Percentiles rank a stretch among this genome's conserved stretches.
These are phyloP conservation scores for Eupithecia abbreviata DNA, from an alignment of 2,888 invertebrate species.

Conservation along the genomic window DNA sequence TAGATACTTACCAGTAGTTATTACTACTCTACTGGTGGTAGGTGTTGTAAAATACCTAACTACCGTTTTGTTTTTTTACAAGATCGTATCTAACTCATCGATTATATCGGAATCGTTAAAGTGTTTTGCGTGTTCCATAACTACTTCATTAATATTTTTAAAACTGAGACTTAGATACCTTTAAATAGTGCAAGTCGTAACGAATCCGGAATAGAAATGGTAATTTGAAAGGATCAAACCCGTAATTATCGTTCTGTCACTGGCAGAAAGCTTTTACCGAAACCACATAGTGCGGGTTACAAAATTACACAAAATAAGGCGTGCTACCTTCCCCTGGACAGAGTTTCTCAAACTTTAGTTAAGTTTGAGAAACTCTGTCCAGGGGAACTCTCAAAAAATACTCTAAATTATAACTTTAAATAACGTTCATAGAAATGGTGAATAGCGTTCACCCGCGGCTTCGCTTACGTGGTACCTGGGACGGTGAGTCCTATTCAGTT, in stretches of 20 bases:
- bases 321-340: constrained; percentile 59
- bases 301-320: constrained; percentile 67
- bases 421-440: neutral
- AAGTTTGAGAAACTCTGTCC: too few species aligned
- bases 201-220: constrained; percentile 18
- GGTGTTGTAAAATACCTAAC: neutral
- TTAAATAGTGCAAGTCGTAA: neutral
- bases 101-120: constrained; percentile 4
- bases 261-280: constrained; percentile 57
- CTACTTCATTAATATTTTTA: neutral
- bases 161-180: neutral
- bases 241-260: constrained; percentile 43
- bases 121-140: constrained; percentile 1
- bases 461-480: too few species aligned
- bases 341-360: constrained; percentile 9
- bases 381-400: neutral
- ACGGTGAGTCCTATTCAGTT: too few species aligned
- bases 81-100: neutral
- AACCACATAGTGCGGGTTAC: constrained; percentile 65
- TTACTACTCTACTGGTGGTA: neutral
- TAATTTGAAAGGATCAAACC: constrained; percentile 32
- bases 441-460: neutral
- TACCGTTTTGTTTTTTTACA: neutral
- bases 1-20: too few species aligned
- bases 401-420: too few species aligned